Conservation (phyloP, 2,888 invertebrate species). For the Ceratothoa steindachneri region DNA sequence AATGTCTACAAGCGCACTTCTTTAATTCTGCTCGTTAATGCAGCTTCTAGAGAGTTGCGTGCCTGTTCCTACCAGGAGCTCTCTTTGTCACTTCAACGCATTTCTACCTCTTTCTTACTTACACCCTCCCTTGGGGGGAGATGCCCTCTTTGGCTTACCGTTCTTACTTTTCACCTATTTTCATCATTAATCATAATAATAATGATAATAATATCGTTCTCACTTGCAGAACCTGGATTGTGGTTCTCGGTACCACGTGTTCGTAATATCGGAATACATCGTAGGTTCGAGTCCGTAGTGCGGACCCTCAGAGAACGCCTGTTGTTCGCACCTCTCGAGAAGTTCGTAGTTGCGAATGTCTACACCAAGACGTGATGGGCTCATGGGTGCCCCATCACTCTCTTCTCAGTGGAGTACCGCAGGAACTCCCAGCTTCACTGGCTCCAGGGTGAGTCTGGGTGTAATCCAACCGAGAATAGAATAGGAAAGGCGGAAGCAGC, state of each 20-base stretch:
- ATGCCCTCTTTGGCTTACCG: no score
- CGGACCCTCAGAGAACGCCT: constrained; percentile 67
- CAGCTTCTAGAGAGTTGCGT: no score
- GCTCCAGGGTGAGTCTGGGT: constrained; percentile 34
- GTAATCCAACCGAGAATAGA: neutral
- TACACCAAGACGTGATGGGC: constrained; percentile 35
- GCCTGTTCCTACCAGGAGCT: no score
- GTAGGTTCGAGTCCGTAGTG: constrained; percentile 54
- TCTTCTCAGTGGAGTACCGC: constrained; percentile 36
- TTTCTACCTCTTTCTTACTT: no score
- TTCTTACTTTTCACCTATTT: no score
- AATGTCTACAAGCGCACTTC: no score
- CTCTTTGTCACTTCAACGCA: no score
- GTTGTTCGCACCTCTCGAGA: constrained; percentile 56
- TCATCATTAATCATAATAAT: no score
- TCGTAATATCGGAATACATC: constrained; percentile 31
- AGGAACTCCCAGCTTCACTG: constrained; percentile 28
- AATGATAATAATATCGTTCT: no score
- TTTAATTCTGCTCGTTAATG: no score
- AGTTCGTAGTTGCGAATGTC: constrained; percentile 62
- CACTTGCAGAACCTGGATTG: constrained; percentile 34
- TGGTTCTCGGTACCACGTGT: constrained; percentile 42
- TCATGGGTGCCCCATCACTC: constrained; percentile 34
- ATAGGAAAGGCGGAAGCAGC: no score
- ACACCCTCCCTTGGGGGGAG: no score